A percentile compares a stretch with the other conserved stretches of the same genome.
Conservation (phyloP, 2,888 invertebrate genomes). For the Megalurothrips usitatus region DNA sequence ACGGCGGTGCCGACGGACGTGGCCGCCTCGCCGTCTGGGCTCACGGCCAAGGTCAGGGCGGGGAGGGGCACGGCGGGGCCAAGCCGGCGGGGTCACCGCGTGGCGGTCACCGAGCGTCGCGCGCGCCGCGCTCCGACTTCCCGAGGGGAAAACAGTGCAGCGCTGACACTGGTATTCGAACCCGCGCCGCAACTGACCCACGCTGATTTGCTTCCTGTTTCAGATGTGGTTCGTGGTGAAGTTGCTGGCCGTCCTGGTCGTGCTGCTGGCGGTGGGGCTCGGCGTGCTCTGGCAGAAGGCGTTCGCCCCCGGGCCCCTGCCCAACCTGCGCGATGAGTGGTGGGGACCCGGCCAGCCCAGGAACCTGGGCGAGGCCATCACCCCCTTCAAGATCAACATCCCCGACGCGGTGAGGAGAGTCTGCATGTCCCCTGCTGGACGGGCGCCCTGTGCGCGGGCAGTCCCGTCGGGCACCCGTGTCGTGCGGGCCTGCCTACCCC, state of each 20-base stretch:
- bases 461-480: not conserved
- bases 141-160: too few relatives aligned
- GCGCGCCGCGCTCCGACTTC: too few relatives aligned
- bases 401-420: slow-evolving; percentile 53
- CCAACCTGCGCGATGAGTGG: slow-evolving; percentile 44
- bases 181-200: not conserved
- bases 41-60: too few relatives aligned
- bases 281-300: slow-evolving; percentile 30
- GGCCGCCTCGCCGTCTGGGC: too few relatives aligned
- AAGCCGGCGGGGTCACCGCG: too few relatives aligned
- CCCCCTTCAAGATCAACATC: slow-evolving; percentile 58
- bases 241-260: slow-evolving; percentile 25
- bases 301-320: slow-evolving; percentile 29
- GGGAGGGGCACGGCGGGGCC: too few relatives aligned
- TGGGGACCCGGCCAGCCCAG: slow-evolving; percentile 57
- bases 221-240: slow-evolving; percentile 1
- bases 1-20: too few relatives aligned
- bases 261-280: slow-evolving; percentile 29
- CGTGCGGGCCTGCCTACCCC: too few relatives aligned
- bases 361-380: slow-evolving; percentile 53
- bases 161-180: too few relatives aligned
- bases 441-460: not conserved
- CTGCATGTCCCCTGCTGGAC: not conserved
- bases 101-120: too few relatives aligned
- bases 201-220: not conserved